Evolutionary conservation across 2,797 vertebrate genomes (phyloP), one percentile per base, ranked within the genome.

Genomic region (Vireo griseus): DNA sequence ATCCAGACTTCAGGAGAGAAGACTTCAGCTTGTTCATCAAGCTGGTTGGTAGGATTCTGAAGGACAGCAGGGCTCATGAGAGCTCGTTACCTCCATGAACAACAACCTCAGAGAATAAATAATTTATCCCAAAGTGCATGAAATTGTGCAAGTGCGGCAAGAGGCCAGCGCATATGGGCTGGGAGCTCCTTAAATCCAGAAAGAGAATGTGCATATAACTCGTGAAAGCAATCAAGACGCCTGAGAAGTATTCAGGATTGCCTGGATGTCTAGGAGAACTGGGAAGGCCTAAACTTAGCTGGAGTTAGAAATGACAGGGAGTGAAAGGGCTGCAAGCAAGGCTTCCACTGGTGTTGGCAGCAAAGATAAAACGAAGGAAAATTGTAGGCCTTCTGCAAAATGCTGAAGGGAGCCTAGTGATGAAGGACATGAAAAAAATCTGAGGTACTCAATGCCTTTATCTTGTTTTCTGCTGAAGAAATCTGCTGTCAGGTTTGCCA

Each of bases 141-240:
- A 57, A 68, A 31, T 28, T 39, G 25, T 44, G 19, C 40, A 59
- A 39, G 11, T 68, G 37, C 72, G 48, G 28, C 33, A 71, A 63
- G 22, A 86, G 19, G 22, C 31, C 39, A 47, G 17, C 0, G 0
- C 0, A 0, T 69, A 14, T 54, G 28, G 54, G 20, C 33, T 77
- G 37, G 16, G 50, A 62, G 33, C 61, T 68, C 24, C 39, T 52
- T 67, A 78, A 86, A 67, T 72, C 31, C 66, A 33, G 59, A 72
- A 81, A 9, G 5, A 44, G 18, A 76, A 35, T 25, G 11, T 8
- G 15, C 21, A 14, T 17, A 0, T 68, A 45, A 58, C 21, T 52
- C 0, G 0, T 8, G 25, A 74, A 58, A 35, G 44, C n/a, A 63
- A 39, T 58, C 72, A 48, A 48, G 40, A 28, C 31, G 13, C 26